Evolutionary conservation across 2,888 invertebrate species (phyloP).

Genomic region (Cyaniris semiargus): DNA sequence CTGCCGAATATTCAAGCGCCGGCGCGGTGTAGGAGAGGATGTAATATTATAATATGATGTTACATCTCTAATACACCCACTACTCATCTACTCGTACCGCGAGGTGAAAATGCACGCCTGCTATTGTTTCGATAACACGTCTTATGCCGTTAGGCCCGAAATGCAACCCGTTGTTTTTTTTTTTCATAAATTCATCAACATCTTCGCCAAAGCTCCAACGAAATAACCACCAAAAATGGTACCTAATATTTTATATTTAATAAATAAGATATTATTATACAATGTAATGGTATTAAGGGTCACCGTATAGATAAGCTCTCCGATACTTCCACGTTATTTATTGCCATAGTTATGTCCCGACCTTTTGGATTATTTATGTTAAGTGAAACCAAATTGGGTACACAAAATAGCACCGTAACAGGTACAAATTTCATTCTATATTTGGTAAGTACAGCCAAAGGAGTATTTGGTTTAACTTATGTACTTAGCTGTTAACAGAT

Average conservation of each 20-base stretch:
- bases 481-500: neutral
- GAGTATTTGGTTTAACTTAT: slow-evolving; percentile 1
- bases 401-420: slow-evolving; percentile 36
- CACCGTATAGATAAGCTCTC: slow-evolving; percentile 43
- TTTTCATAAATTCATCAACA: neutral
- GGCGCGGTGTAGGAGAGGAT: too few relatives aligned
- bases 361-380: slow-evolving; percentile 42
- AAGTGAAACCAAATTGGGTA: slow-evolving; percentile 38
- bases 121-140: neutral
- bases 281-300: slow-evolving; percentile 44
- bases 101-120: neutral
- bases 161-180: neutral
- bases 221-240: neutral
- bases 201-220: neutral
- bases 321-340: slow-evolving; percentile 45
- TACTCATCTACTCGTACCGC: too few relatives aligned
- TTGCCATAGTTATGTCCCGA: slow-evolving; percentile 43
- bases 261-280: slow-evolving; percentile 41
- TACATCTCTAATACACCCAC: too few relatives aligned
- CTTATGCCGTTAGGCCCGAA: neutral
- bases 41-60: too few relatives aligned
- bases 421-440: slow-evolving; percentile 24
- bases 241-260: slow-evolving; percentile 18
- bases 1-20: too few relatives aligned
- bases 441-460: slow-evolving; percentile 11